phyloP scores from a whole-genome alignment of 2,888 invertebrate genomes.

The Digitonthophagus gazella region DNA sequence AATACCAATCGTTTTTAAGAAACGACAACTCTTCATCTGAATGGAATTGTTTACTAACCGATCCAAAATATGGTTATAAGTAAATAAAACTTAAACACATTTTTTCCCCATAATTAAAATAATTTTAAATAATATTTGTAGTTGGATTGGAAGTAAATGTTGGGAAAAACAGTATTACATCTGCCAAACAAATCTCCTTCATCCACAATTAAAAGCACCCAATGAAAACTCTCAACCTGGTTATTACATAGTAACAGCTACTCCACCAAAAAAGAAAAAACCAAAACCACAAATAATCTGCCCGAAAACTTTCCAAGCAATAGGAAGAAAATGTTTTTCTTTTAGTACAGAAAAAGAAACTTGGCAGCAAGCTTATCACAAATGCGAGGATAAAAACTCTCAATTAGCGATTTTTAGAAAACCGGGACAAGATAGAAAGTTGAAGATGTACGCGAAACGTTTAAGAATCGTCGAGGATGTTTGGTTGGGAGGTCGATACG shows the following conservation, averaged over 20 bases:
- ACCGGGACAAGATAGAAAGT: slow-evolving; percentile 17
- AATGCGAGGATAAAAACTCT: slow-evolving; percentile 54
- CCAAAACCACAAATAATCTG: slow-evolving; percentile 20
- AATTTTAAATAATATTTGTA: slow-evolving; percentile 9
- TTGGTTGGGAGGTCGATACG: slow-evolving; percentile 24
- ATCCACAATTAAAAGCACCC: slow-evolving; percentile 11
- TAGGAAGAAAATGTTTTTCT: slow-evolving; percentile 66
- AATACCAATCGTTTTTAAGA: slow-evolving; percentile 4
- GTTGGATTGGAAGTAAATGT: slow-evolving; percentile 23
- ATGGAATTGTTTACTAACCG: slow-evolving; percentile 26
- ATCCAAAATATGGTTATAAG: slow-evolving; percentile 23
- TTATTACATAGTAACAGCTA: slow-evolving; percentile 18
- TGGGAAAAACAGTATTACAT: slow-evolving; percentile 24
- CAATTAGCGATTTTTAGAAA: slow-evolving; percentile 31
- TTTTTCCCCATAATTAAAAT: too few species aligned
- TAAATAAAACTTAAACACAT: slow-evolving; percentile 5
- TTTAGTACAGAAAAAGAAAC: slow-evolving; percentile 60
- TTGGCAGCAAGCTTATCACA: slow-evolving; percentile 67
- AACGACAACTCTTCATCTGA: slow-evolving; percentile 8
- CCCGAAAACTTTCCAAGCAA: slow-evolving; percentile 61
- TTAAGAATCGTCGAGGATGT: slow-evolving; percentile 19
- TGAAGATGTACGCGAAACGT: slow-evolving; percentile 11
- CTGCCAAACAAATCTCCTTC: slow-evolving; percentile 22
- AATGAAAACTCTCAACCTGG: slow-evolving; percentile 22
- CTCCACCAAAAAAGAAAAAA: slow-evolving; percentile 6